Evolutionary conservation across 2,113 vertebrate genomes (phyloP).

Genomic region (Boleophthalmus pectinirostris): DNA sequence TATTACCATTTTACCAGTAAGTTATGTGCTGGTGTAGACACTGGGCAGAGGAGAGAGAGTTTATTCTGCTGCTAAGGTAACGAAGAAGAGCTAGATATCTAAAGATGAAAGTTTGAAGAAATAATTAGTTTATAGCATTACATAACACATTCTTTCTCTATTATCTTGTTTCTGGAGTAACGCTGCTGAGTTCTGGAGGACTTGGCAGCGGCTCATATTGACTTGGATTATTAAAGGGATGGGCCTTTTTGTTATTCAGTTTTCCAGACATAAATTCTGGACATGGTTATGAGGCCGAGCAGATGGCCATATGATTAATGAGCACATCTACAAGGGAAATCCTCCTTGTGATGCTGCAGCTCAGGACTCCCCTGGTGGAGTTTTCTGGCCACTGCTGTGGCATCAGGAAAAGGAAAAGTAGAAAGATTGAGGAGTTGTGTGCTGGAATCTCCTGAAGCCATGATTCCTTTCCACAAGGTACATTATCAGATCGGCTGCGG

Average conservation of each 20-base stretch:
- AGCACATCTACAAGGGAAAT: slow-evolving; percentile 13
- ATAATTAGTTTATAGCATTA: neutral
- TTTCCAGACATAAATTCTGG: neutral
- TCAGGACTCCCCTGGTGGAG: neutral
- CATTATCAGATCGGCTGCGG: slow-evolving; percentile 5
- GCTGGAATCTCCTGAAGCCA: neutral
- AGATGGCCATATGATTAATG: slow-evolving; percentile 23
- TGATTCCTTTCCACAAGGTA: slow-evolving; percentile 9
- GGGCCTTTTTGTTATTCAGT: neutral
- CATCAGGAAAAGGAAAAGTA: neutral
- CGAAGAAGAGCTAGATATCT: neutral
- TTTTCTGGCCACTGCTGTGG: slow-evolving; percentile 19
- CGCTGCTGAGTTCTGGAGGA: neutral
- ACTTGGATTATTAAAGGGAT: neutral
- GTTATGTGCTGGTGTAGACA: too few relatives aligned
- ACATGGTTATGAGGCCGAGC: neutral
- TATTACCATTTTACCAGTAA: too few relatives aligned
- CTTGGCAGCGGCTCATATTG: neutral
- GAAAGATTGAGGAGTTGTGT: neutral
- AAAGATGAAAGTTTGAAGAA: neutral
- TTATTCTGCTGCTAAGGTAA: neutral
- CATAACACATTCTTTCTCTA: neutral
- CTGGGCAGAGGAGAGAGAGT: neutral
- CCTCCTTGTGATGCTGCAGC: slow-evolving; percentile 3
- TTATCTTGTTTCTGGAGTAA: neutral